Percentiles rank a stretch among this genome's conserved stretches.
phyloP scores from a whole-genome alignment of 2,888 invertebrate genomes.

The Apodemia duryi region DNA sequence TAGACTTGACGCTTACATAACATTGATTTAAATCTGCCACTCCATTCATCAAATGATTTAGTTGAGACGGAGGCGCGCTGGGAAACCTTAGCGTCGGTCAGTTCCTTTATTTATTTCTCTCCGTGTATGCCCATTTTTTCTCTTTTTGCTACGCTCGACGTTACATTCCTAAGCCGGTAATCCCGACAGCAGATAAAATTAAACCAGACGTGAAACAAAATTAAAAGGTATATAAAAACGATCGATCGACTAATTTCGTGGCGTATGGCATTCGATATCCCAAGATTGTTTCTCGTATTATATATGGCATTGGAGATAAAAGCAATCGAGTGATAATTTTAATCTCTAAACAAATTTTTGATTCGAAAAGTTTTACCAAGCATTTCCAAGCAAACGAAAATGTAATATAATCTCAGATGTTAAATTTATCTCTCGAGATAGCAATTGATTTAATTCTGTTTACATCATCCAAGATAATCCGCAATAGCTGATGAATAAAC shows the following conservation, averaged over 20 bases:
- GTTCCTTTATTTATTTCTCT: conserved; percentile 75
- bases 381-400: conserved; percentile 10
- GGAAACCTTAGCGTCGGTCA: conserved; percentile 67
- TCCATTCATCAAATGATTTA: conserved; percentile 66
- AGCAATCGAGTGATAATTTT: neutral
- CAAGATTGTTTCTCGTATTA: conserved; percentile 43
- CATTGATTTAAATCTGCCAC: conserved; percentile 53
- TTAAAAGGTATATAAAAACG: conserved; percentile 74
- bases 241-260: conserved; percentile 75
- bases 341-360: conserved; percentile 2
- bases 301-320: conserved; percentile 41
- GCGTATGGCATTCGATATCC: conserved; percentile 60
- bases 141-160: conserved; percentile 66
- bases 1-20: conserved; percentile 24
- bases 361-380: conserved; percentile 11
- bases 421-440: conserved; percentile 12
- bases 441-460: conserved; percentile 22
- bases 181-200: conserved; percentile 78
- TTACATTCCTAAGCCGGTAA: conserved; percentile 78
- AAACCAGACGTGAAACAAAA: conserved; percentile 79
- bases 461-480: conserved; percentile 28
- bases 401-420: conserved; percentile 6
- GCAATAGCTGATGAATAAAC: conserved; percentile 21
- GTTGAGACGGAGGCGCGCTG: conserved; percentile 48
- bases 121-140: conserved; percentile 68